These are phyloP conservation scores for Hippocampus comes DNA, from an alignment of 2,113 vertebrate species.

Conservation along the genomic window DNA sequence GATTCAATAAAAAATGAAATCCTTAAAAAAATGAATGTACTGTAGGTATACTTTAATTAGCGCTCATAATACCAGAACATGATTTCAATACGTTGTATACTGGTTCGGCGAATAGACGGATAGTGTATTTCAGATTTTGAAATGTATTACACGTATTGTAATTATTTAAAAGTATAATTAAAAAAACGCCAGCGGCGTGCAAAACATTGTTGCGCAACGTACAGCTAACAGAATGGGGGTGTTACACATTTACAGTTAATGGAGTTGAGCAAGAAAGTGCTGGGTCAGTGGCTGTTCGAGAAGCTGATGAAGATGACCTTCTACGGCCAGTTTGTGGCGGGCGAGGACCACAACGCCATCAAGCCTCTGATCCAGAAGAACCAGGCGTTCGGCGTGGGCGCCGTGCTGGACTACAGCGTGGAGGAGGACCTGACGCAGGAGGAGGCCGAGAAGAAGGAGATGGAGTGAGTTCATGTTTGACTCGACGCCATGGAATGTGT, in stretches of 20 bases:
- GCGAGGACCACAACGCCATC: conserved; percentile 88
- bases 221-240: neutral
- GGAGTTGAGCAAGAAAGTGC: conserved; percentile 69
- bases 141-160: too few species aligned
- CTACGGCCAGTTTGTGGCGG: conserved; percentile 94
- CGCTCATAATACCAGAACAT: too few species aligned
- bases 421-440: conserved; percentile 83
- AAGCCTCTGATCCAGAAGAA: conserved; percentile 82
- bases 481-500: neutral
- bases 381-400: conserved; percentile 82
- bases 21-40: too few species aligned
- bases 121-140: too few species aligned
- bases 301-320: conserved; percentile 93
- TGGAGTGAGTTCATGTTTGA: conserved; percentile 69
- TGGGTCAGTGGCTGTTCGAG: conserved; percentile 82
- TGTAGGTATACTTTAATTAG: too few species aligned
- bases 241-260: conserved; percentile 69
- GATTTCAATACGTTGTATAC: too few species aligned
- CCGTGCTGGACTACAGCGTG: conserved; percentile 87
- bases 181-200: too few species aligned
- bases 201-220: neutral
- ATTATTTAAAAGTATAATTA: too few species aligned
- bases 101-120: too few species aligned
- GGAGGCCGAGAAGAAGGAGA: conserved; percentile 78
- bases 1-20: too few species aligned